Base-by-base conservation (phyloP, 2,888 invertebrate genomes). In the Ophion obscuratus region DNA sequence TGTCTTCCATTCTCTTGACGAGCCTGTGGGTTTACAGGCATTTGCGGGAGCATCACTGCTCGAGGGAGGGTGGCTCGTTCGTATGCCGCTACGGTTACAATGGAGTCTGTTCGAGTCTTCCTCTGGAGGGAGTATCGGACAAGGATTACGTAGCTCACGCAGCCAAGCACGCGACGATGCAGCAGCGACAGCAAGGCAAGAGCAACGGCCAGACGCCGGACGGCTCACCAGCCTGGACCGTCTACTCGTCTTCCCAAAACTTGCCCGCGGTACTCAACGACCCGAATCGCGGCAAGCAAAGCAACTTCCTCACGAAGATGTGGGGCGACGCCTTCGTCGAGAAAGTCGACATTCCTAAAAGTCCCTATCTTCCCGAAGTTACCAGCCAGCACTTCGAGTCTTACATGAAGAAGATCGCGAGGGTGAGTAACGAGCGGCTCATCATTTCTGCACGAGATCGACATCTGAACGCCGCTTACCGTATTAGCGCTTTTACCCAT, bases 241-340 rank as follows among this genome's bases (percentile, higher is more conserved):
- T 98, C 84, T 99, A 97, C 94, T 97, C 98, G 74, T 98, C 99
- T 76, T 96, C 98, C 76, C 99, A 99, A 94, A 99, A 99, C 94
- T 95, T 99, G 88, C 98, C 99, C 59, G 98, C 99, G 82, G 98
- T 98, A 88, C 95, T 99, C 87, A 99, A 99, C 95, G 99, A 99
- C 94, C 99, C 99, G 0, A 97, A 97, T 87, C 96, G 97, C 92
- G 97, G 98, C 88, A 99, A 98, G 94, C 97, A 98, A 94, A 96
- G 96, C 87, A 96, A 99, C 94, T 98, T 99, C 92, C 99, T 99
- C 92, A 99, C 99, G 0, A 98, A 98, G 94, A 98, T 98, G 86
- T 99, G 99, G 99, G 99, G 99, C 67, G 99, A 99, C 91, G 95
- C 96, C 84, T 99, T 99, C 94, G 96, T 98, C 27, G 99, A 99